Evolutionary conservation across 2,113 vertebrate genomes (phyloP), one percentile per base, ranked within the genome.

Genomic region (Trichechus manatus): DNA sequence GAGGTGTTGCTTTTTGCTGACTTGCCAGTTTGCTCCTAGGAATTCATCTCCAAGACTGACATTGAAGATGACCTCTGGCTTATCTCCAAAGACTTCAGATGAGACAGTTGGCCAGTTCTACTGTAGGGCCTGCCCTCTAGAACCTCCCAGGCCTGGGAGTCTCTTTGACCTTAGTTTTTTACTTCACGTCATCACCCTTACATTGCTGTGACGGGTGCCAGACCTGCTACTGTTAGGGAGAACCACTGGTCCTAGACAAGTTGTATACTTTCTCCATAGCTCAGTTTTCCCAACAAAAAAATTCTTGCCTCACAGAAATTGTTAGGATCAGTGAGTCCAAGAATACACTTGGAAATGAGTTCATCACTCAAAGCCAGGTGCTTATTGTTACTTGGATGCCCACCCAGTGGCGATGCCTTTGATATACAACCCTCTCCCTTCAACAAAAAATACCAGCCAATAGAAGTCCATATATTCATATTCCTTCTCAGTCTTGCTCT

Each of bases 241-340:
- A 87, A 36, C n/a, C 70, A 39, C 31, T 68, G 47, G 36, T 56
- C 56, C 27, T 74, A 44, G 25, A 88, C 91, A 94, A 82, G 7
- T 36, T 80, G 22, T 36, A 36, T 82, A n/a, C 66, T 78, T 95
- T 93, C 82, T 66, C 80, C 53, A 72, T 6, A n/a, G 64, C 27
- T 82, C 9, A 15, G 50, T 82, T 94, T 94, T 82, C 44, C 23
- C 47, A 77, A 50, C 25, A 47, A 82, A 90, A 63, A 75, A 66
- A 63, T 80, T 93, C 74, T 89, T 77, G 72, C 39, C 59, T 64
- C 31, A 25, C 47, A 95, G 82, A 80, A 85, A 91, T 74, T 44
- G 44, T 93, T 44, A 89, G 47, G 47, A 66, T 70, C 29, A 66
- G 14, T 77, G 81, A 64, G 42, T 17, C 4, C 64, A 66, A 53